Evolutionary conservation across 2,888 invertebrate species (phyloP).

Genomic region (Brachyptera risi): DNA sequence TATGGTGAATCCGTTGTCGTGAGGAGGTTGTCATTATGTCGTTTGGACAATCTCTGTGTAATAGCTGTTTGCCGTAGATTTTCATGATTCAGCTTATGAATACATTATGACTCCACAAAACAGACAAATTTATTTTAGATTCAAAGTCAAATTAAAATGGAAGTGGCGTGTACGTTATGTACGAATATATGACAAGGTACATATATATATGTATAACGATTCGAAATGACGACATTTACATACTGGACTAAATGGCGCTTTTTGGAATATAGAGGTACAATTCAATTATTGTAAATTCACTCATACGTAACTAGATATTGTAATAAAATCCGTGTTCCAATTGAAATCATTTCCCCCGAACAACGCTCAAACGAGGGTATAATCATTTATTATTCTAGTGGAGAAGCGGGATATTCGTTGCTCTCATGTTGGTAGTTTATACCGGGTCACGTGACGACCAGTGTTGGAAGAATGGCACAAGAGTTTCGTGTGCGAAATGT

Average conservation of each 20-base stretch:
- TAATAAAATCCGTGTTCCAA: slow-evolving; percentile 9
- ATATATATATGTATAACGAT: not conserved
- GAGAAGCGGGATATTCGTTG: not conserved
- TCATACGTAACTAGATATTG: slow-evolving; percentile 14
- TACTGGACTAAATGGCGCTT: slow-evolving; percentile 2
- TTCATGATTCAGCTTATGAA: slow-evolving; percentile 4
- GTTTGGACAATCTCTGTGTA: slow-evolving; percentile 6
- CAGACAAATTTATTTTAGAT: slow-evolving; percentile 12
- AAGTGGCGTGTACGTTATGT: no score
- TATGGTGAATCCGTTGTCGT: slow-evolving; percentile 6
- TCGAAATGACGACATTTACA: slow-evolving; percentile 3
- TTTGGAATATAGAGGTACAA: not conserved
- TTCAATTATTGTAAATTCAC: slow-evolving; percentile 8
- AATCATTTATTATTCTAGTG: not conserved
- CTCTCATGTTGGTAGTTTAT: no score
- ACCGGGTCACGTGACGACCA: no score
- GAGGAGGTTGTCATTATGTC: not conserved
- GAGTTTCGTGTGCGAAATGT: no score
- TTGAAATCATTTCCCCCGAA: not conserved
- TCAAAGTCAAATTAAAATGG: slow-evolving; percentile 3
- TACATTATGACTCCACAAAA: slow-evolving; percentile 7
- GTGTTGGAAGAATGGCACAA: no score
- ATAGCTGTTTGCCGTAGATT: not conserved
- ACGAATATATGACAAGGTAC: not conserved
- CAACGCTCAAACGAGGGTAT: slow-evolving; percentile 6